Conservation (phyloP, 1,140 invertebrate genomes). For the Chironomus striatipennis region DNA sequence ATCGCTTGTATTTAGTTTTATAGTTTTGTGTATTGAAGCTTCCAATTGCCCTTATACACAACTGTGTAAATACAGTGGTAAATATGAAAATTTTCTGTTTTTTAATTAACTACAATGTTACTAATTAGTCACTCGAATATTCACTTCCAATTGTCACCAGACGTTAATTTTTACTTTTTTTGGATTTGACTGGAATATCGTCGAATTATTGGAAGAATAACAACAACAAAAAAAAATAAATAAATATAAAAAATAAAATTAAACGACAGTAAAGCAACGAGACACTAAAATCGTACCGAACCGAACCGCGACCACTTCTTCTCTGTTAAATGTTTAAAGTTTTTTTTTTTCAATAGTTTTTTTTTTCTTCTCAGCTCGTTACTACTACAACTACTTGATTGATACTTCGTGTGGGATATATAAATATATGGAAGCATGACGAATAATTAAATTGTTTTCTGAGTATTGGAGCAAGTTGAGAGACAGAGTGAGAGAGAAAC, state of each 20-base stretch:
- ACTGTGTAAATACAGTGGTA: background rate
- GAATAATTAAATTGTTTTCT: slow-evolving; percentile 1
- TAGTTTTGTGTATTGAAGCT: background rate
- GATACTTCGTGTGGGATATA: slow-evolving; percentile 1
- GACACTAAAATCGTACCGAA: background rate
- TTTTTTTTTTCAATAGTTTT: background rate
- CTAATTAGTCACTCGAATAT: background rate
- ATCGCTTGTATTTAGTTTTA: background rate
- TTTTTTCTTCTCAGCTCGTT: no score
- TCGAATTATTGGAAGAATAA: background rate
- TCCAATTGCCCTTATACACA: background rate
- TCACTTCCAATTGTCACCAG: no score
- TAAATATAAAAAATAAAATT: background rate
- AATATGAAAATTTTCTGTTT: background rate
- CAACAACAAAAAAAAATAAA: background rate
- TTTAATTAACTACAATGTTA: no score
- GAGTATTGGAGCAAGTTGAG: background rate
- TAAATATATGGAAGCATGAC: slow-evolving; percentile 6
- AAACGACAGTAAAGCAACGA: background rate
- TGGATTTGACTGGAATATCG: background rate
- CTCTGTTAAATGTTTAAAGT: background rate
- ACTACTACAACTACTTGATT: slow-evolving; percentile 2
- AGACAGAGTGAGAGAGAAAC: no score
- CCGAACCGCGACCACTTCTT: background rate
- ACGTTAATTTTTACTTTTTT: background rate